A percentile compares a stretch with the other conserved stretches of the same genome.
Conservation (phyloP, 1,140 invertebrate genomes). For the Drosophila sucinea region DNA sequence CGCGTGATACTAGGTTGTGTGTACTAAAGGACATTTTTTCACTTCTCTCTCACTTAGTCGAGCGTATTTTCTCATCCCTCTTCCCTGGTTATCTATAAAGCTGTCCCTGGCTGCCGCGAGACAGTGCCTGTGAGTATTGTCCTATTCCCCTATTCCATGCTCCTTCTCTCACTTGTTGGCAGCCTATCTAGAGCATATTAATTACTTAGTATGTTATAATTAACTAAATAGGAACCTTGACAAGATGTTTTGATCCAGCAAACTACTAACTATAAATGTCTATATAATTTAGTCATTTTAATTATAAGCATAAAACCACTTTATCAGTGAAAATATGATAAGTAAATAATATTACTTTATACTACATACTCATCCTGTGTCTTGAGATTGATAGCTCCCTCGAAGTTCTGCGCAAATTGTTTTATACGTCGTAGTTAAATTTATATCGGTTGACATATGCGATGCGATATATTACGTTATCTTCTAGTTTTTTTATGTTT, state of each 20-base stretch:
- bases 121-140: too few species aligned
- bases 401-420: constrained; percentile 7
- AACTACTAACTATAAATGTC: background rate
- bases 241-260: background rate
- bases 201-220: constrained; percentile 5
- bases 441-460: constrained; percentile 14
- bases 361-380: constrained; percentile 15
- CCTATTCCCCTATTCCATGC: background rate
- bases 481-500: background rate
- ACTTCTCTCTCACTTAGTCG: background rate
- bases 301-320: background rate
- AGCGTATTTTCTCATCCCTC: background rate
- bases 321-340: too few species aligned
- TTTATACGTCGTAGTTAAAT: constrained; percentile 9
- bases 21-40: background rate
- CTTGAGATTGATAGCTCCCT: constrained; percentile 14
- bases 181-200: background rate
- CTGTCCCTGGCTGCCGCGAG: too few species aligned
- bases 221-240: background rate
- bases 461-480: constrained; percentile 4
- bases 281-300: background rate
- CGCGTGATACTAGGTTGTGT: background rate
- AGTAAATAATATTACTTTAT: background rate
- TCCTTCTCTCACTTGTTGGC: background rate
- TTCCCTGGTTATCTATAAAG: background rate